Evolutionary conservation across 2,888 invertebrate genomes (phyloP).

Genomic region (Stenchaetothrips biformis): DNA sequence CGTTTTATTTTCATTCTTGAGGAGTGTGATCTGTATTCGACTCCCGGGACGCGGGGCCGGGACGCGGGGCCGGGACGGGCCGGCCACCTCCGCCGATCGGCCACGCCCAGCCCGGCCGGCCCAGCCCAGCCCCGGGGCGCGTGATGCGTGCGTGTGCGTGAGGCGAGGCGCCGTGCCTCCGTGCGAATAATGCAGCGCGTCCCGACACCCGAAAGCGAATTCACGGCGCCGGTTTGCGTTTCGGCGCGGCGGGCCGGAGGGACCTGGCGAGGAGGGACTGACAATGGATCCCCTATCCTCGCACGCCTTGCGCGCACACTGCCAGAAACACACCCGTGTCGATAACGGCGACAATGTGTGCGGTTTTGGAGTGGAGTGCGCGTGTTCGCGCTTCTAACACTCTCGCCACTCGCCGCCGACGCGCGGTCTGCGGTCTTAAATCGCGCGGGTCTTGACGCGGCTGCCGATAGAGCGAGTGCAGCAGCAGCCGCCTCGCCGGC

Average conservation of each 20-base stretch:
- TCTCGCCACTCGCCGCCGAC: too few species aligned
- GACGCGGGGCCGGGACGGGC: neutral
- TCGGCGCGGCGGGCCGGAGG: neutral
- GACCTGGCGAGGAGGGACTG: neutral
- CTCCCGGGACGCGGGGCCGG: neutral
- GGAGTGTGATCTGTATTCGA: neutral
- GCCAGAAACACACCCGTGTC: too few species aligned
- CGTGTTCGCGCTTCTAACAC: too few species aligned
- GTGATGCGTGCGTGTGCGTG: neutral
- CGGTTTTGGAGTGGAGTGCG: too few species aligned
- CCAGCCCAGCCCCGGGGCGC: neutral
- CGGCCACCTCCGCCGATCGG: neutral
- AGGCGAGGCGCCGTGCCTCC: neutral
- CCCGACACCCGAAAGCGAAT: too few species aligned
- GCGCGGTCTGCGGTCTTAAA: too few species aligned
- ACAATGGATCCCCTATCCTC: too few species aligned
- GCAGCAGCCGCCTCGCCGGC: too few species aligned
- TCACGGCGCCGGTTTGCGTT: neutral
- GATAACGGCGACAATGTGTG: too few species aligned
- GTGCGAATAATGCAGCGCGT: neutral
- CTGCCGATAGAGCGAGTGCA: too few species aligned
- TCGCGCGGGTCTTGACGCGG: too few species aligned
- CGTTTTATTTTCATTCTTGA: neutral
- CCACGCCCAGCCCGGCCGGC: neutral
- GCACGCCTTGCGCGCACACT: too few species aligned